Evolutionary conservation across 2,797 vertebrate genomes (phyloP).

Genomic region (Cirrhinus molitorella): DNA sequence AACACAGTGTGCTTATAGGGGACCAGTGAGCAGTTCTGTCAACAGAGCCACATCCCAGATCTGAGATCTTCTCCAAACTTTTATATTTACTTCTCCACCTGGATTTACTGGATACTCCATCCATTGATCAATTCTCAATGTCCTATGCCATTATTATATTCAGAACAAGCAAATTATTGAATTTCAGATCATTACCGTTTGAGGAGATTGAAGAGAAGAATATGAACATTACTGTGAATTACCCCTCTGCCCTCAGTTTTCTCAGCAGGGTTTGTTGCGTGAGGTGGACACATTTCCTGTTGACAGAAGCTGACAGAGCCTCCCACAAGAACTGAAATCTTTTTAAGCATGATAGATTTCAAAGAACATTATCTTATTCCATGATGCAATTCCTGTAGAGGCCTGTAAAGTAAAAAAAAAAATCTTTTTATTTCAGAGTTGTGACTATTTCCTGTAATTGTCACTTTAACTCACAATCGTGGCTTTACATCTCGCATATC

Average conservation of each 20-base stretch:
- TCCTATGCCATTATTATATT: not conserved
- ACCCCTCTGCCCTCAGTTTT: conserved; percentile 15
- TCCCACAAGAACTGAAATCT: conserved; percentile 52
- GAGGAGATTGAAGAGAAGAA: not conserved
- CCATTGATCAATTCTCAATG: not conserved
- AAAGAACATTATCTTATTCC: conserved; percentile 10
- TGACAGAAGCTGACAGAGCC: conserved; percentile 39
- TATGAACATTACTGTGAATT: conserved; percentile 30
- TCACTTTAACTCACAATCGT: not conserved
- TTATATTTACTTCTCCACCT: not conserved
- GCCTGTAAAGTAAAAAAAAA: not conserved
- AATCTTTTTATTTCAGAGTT: not conserved
- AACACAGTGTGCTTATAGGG: conserved; percentile 72
- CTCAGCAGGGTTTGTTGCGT: conserved; percentile 35
- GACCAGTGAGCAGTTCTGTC: conserved; percentile 75
- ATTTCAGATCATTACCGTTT: not conserved
- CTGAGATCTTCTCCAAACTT: conserved; percentile 43
- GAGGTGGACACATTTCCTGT: conserved; percentile 56
- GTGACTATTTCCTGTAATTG: not conserved
- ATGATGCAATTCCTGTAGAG: not conserved
- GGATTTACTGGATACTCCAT: conserved; percentile 6
- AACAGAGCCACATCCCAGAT: conserved; percentile 57
- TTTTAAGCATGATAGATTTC: conserved; percentile 53
- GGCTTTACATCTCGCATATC: not conserved
- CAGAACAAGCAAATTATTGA: not conserved